Evolutionary conservation across 2,888 invertebrate genomes (phyloP).

Genomic region (Zhengitettix transpicula): DNA sequence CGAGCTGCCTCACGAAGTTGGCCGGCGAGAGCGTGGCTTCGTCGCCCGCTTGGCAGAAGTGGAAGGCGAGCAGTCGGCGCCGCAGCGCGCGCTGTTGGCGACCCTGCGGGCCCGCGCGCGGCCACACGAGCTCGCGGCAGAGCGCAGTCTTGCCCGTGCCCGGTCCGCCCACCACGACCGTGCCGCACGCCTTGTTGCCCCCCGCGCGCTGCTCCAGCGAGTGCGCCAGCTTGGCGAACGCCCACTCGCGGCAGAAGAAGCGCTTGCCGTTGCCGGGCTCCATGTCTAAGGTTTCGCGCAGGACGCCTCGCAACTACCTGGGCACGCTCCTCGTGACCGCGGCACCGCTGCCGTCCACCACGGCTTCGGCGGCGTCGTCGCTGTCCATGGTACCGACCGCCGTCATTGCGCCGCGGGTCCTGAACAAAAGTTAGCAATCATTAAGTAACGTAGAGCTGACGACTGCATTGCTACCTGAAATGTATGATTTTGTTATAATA

Average conservation of each 20-base stretch:
- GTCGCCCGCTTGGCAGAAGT: slow-evolving; percentile 61
- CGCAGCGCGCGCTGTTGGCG: slow-evolving; percentile 57
- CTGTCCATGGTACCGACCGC: too few relatives aligned
- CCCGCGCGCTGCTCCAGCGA: slow-evolving; percentile 75
- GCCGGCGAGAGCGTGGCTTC: slow-evolving; percentile 71
- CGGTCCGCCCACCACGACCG: slow-evolving; percentile 70
- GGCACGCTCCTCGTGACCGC: too few relatives aligned
- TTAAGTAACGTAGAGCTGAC: too few relatives aligned
- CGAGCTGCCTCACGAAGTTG: slow-evolving; percentile 69
- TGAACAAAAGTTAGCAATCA: too few relatives aligned
- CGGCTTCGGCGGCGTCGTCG: too few relatives aligned
- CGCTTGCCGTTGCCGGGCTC: slow-evolving; percentile 29
- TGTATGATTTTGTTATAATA: too few relatives aligned
- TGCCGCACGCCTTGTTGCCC: slow-evolving; percentile 38
- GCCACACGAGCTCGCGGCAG: slow-evolving; percentile 61
- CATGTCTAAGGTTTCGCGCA: background rate
- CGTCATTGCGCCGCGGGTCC: too few relatives aligned
- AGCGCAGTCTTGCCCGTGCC: slow-evolving; percentile 91
- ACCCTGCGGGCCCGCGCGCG: slow-evolving; percentile 46
- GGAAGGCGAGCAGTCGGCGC: slow-evolving; percentile 66
- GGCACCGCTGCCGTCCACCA: too few relatives aligned
- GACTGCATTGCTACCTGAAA: too few relatives aligned
- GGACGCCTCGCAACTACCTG: background rate
- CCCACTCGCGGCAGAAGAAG: slow-evolving; percentile 90
- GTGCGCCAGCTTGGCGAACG: slow-evolving; percentile 81